Percentiles rank a stretch among this genome's conserved stretches.
Conservation (phyloP, 53 echinoderm and acorn worm genomes). For the Temnopleurus reevesii region DNA sequence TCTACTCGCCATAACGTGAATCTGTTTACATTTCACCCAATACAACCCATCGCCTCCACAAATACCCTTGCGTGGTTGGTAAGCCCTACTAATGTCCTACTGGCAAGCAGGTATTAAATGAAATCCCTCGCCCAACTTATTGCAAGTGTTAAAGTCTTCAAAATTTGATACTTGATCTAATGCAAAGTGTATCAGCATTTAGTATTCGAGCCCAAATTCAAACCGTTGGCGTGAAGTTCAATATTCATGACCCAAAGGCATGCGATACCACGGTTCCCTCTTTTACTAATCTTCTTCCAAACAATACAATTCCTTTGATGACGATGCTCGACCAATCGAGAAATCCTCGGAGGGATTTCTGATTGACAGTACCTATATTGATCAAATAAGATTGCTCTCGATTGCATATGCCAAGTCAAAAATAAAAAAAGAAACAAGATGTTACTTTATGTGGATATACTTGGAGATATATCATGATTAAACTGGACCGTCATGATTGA, state of each 20-base stretch:
- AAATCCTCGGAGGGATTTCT: not conserved
- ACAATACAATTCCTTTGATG: not conserved
- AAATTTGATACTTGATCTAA: not conserved
- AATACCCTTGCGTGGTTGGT: not conserved
- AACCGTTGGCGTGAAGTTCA: slow-evolving; percentile 2
- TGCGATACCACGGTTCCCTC: slow-evolving; percentile 23
- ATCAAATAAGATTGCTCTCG: slow-evolving; percentile 27
- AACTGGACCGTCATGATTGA: not conserved
- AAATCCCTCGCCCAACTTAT: not conserved
- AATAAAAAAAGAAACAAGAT: not conserved
- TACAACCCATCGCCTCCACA: not conserved
- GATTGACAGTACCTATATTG: slow-evolving; percentile 36
- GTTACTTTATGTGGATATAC: not conserved
- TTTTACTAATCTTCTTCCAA: slow-evolving; percentile 37
- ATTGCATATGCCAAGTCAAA: not conserved
- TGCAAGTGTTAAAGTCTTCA: not conserved
- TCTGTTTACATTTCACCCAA: too few relatives aligned
- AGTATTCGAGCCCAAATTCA: not conserved
- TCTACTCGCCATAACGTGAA: too few relatives aligned
- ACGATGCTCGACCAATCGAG: not conserved
- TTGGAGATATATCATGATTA: not conserved
- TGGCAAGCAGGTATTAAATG: not conserved
- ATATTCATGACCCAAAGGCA: slow-evolving; percentile 5
- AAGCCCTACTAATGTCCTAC: not conserved
- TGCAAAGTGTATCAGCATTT: slow-evolving; percentile 8